These are phyloP conservation scores for Drosophila subobscura DNA, from an alignment of 1,140 invertebrate genomes.

Conservation along the genomic window DNA sequence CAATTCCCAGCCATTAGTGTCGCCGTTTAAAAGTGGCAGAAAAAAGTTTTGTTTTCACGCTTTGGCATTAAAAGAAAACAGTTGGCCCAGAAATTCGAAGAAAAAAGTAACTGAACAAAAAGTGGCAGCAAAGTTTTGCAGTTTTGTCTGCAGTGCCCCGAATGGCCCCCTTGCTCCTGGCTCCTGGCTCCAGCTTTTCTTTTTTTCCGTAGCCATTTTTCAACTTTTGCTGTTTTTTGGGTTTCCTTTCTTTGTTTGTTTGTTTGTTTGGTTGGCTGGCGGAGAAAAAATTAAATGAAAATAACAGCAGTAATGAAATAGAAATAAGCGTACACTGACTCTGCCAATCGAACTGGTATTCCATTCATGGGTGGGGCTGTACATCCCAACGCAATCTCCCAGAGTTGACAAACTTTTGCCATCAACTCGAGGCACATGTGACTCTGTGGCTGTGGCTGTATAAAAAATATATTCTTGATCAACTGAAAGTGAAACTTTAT, in stretches of 20 bases:
- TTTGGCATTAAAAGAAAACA: conserved; percentile 78
- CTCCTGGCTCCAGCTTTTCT: conserved; percentile 7
- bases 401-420: conserved; percentile 11
- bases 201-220: conserved; percentile 50
- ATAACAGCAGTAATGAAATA: conserved; percentile 71
- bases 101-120: conserved; percentile 15
- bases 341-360: conserved; percentile 10
- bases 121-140: conserved; percentile 67
- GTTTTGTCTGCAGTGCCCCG: conserved; percentile 68
- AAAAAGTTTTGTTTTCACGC: conserved; percentile 79
- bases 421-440: background rate
- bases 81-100: conserved; percentile 29
- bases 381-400: background rate
- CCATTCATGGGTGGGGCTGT: conserved; percentile 5
- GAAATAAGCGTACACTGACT: conserved; percentile 58
- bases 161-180: conserved; percentile 5
- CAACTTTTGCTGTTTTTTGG: conserved; percentile 40
- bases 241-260: conserved; percentile 58
- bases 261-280: conserved; percentile 54
- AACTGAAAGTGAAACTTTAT: conserved; percentile 10
- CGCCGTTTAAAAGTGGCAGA: conserved; percentile 55
- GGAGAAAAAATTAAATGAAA: conserved; percentile 77
- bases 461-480: conserved; percentile 16
- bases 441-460: conserved; percentile 2
- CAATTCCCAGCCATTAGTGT: conserved; percentile 75